These are phyloP conservation scores for Strigops habroptila DNA, from an alignment of 2,113 vertebrate species.

Conservation along the genomic window DNA sequence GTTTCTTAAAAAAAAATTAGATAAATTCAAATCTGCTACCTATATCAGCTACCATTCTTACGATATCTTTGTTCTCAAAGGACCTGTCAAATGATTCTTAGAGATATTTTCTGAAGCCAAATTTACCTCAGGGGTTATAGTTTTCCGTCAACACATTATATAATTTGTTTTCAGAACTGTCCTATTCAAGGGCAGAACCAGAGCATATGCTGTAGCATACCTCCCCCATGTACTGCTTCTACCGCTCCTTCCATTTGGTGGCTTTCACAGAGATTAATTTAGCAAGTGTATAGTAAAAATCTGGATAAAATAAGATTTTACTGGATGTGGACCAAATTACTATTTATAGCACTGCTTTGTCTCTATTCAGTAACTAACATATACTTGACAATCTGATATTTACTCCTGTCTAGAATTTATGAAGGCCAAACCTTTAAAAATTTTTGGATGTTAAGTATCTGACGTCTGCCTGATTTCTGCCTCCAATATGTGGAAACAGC, in stretches of 20 bases:
- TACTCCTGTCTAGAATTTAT: neutral
- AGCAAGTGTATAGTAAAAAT: constrained; percentile 56
- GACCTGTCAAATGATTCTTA: constrained; percentile 38
- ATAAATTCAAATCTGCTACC: neutral
- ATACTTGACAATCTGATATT: neutral
- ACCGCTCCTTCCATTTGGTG: constrained; percentile 37
- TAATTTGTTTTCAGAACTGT: constrained; percentile 65
- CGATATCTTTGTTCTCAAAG: constrained; percentile 24
- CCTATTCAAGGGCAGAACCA: constrained; percentile 65
- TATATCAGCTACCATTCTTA: neutral
- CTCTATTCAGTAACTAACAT: neutral
- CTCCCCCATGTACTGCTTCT: constrained; percentile 37
- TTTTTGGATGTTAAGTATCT: neutral
- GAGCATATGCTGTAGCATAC: constrained; percentile 56
- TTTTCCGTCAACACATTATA: constrained; percentile 66
- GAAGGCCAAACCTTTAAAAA: neutral
- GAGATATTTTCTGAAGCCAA: constrained; percentile 53
- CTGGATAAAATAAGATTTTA: constrained; percentile 51
- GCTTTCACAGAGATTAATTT: constrained; percentile 62
- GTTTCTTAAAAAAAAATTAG: neutral
- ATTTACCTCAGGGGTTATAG: constrained; percentile 53
- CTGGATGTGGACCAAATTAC: constrained; percentile 33
- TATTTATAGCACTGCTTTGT: neutral
- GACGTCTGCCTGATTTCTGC: neutral
- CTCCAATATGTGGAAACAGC: neutral